A percentile compares a stretch with the other conserved stretches of the same genome.
Conservation (phyloP, 2,113 vertebrate species). For the Upupa epops region DNA sequence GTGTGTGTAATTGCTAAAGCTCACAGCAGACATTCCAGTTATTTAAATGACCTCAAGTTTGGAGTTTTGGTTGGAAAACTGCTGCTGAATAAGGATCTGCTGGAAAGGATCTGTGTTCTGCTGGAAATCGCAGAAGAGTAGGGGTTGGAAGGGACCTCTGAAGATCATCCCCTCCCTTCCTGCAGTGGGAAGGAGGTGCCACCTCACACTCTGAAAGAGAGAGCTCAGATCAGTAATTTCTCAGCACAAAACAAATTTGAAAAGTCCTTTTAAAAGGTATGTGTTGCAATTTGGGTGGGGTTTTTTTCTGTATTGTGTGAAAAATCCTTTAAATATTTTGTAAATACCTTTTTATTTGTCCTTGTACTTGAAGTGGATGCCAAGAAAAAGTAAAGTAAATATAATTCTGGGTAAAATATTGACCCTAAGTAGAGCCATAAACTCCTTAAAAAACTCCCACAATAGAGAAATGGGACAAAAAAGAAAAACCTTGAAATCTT, state of each 20-base stretch:
- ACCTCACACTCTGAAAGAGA: neutral
- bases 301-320: neutral
- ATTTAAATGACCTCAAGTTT: neutral
- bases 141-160: too few relatives aligned
- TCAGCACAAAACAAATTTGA: rapidly evolving
- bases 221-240: neutral
- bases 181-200: neutral
- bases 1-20: neutral
- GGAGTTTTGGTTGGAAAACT: neutral
- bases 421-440: neutral
- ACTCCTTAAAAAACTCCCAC: too few relatives aligned
- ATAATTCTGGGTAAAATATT: neutral
- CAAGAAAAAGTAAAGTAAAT: neutral
- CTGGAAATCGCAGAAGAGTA: too few relatives aligned
- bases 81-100: neutral
- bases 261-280: neutral
- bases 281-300: neutral
- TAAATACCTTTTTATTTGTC: neutral
- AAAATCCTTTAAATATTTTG: neutral
- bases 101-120: neutral
- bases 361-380: neutral
- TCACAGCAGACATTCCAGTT: rapidly evolving
- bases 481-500: neutral
- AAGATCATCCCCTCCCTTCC: too few relatives aligned
- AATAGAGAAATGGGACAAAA: neutral